Evolutionary conservation across 1,140 invertebrate genomes (phyloP).

Genomic region (Tyrophagus putrescentiae): DNA sequence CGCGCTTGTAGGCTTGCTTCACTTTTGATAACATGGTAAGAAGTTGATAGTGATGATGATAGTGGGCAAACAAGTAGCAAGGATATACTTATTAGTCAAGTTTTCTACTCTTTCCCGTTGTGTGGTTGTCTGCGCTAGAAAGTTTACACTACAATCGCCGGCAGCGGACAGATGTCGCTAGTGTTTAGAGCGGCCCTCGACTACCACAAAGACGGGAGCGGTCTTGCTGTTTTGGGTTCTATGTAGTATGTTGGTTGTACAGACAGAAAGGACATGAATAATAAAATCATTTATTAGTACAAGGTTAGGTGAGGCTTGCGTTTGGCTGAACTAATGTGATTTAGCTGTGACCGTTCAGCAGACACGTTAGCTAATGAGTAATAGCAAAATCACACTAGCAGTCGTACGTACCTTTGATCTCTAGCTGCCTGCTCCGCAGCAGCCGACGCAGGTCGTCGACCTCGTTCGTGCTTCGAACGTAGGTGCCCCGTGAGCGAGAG

Average conservation of each 20-base stretch:
- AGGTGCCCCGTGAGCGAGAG: slow-evolving; percentile 63
- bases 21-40: slow-evolving; percentile 37
- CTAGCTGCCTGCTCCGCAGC: slow-evolving; percentile 49
- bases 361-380: too few relatives aligned
- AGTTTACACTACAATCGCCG: slow-evolving; percentile 43
- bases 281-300: not conserved
- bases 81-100: not conserved
- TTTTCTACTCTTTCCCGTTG: not conserved
- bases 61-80: not conserved
- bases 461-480: slow-evolving; percentile 90
- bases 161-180: slow-evolving; percentile 73
- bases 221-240: slow-evolving; percentile 56
- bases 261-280: too few relatives aligned
- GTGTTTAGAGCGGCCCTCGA: slow-evolving; percentile 85
- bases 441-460: slow-evolving; percentile 62
- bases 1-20: slow-evolving; percentile 71
- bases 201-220: slow-evolving; percentile 66
- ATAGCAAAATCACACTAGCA: too few relatives aligned
- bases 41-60: slow-evolving; percentile 8
- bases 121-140: too few relatives aligned
- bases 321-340: slow-evolving; percentile 4
- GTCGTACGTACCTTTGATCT: slow-evolving; percentile 49
- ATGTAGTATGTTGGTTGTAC: too few relatives aligned
- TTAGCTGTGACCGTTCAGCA: too few relatives aligned
- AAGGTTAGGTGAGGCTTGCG: slow-evolving; percentile 1